These are phyloP conservation scores for Neotoma lepida DNA, from an alignment of 2,113 vertebrate species.

Conservation along the genomic window DNA sequence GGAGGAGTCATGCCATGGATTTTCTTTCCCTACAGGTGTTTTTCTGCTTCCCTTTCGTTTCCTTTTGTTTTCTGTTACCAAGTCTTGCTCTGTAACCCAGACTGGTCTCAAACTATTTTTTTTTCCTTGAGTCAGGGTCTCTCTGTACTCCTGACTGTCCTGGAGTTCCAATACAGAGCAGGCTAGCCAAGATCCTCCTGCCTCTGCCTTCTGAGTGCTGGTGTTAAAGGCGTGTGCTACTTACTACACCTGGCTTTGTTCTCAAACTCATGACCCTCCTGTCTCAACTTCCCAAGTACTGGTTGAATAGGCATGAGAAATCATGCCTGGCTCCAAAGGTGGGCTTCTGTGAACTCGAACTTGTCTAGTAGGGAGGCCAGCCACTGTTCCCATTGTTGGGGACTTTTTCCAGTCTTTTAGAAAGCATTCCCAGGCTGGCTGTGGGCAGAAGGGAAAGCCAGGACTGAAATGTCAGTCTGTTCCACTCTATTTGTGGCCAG, in stretches of 20 bases:
- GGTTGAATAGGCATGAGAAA: background rate
- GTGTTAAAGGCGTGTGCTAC: background rate
- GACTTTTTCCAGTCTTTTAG: conserved; percentile 11
- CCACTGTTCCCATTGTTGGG: conserved; percentile 1
- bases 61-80: background rate
- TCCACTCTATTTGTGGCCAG: background rate
- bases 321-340: background rate
- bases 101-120: background rate
- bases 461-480: conserved; percentile 4
- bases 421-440: conserved; percentile 22
- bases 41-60: background rate
- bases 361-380: background rate
- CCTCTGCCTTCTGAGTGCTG: background rate
- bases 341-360: conserved; percentile 15
- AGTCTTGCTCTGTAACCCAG: background rate
- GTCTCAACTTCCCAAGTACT: background rate
- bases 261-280: background rate
- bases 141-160: background rate
- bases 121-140: background rate
- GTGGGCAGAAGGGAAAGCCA: background rate
- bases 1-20: background rate
- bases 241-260: background rate
- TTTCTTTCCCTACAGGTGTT: background rate
- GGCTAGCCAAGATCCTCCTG: background rate
- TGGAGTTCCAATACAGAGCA: background rate